Evolutionary conservation across 2,113 vertebrate species (phyloP).

Genomic region (Rhinolophus sinicus): DNA sequence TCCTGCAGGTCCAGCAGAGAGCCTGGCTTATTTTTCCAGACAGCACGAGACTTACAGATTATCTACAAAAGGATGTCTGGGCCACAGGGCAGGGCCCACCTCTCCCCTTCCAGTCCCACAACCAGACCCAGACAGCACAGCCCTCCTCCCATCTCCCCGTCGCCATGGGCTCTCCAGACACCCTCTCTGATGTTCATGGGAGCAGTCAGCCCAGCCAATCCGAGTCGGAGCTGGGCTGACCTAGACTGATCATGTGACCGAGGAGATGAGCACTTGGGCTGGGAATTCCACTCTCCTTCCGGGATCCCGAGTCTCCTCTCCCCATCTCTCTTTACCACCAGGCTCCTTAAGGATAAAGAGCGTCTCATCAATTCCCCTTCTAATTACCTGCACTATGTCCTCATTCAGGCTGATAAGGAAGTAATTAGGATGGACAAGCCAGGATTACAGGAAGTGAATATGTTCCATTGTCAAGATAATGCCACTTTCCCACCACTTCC

Average conservation of each 20-base stretch:
- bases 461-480: slow-evolving; percentile 80
- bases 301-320: background rate
- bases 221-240: background rate
- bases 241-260: background rate
- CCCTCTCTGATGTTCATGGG: background rate
- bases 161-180: rapidly evolving
- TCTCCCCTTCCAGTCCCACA: background rate
- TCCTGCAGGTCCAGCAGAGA: background rate
- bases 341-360: slow-evolving; percentile 68
- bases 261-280: background rate
- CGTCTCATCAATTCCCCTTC: slow-evolving; percentile 80
- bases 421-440: slow-evolving; percentile 85
- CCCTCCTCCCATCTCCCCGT: background rate
- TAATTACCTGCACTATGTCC: slow-evolving; percentile 83
- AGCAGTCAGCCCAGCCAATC: too few relatives aligned
- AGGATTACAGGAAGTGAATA: slow-evolving; percentile 79
- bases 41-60: background rate
- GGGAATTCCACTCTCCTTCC: background rate
- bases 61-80: background rate
- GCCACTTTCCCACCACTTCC: background rate
- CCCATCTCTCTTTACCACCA: background rate
- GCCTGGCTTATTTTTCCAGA: slow-evolving; percentile 5
- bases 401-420: slow-evolving; percentile 84
- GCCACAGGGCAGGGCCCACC: background rate
- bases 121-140: background rate